Evolutionary conservation across 2,888 invertebrate genomes (phyloP), one percentile per base, ranked within the genome.

Genomic region (Willowsia nigromaculata): DNA sequence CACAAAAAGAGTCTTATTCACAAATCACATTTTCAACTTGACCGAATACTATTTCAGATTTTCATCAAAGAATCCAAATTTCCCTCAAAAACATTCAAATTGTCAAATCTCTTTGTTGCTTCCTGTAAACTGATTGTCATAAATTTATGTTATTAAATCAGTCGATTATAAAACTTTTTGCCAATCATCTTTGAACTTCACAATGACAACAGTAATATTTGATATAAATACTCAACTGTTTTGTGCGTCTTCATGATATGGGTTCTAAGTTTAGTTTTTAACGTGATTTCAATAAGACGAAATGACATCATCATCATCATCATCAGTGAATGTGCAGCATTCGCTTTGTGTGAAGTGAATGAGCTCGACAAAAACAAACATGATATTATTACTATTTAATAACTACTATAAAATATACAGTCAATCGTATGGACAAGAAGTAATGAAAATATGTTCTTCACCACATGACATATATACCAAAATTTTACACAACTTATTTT

Each of bases 311-410:
- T 27, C 30, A 62, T 59, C 30, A 62, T 59, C 9, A 59, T 50
- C 62, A 62, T 30, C 30, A 62, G 62, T 62, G 62, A 62, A 62
- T 62, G 27, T 62, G 7, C 27, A 62, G 15, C 59, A 62, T 62
- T 62, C 33, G 62, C 62, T 62, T 25, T 56, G 25, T 62, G 15
- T n/a, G 37, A 68, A n/a, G 68, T 68, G 68, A 68, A 68, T 68
- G 68, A 68, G 68, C 68, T 68, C 68, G 37, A 68, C 68, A 68
- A 68, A 62, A n/a, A 68, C 11, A n/a, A 68, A 68, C 18, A 62
- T 4, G 9, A 62, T 62, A 62, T 30, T 62, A 62, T 37, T 18
- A 68, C 40, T 25, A 62, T 1, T 25, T 18, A 18, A 30, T 13
- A 6, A 33, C 27, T 59, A 59, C 27, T 59, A 59, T 59, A 27